phyloP scores from a whole-genome alignment of 64 coral and sea anemone genomes.

The Porites lutea region DNA sequence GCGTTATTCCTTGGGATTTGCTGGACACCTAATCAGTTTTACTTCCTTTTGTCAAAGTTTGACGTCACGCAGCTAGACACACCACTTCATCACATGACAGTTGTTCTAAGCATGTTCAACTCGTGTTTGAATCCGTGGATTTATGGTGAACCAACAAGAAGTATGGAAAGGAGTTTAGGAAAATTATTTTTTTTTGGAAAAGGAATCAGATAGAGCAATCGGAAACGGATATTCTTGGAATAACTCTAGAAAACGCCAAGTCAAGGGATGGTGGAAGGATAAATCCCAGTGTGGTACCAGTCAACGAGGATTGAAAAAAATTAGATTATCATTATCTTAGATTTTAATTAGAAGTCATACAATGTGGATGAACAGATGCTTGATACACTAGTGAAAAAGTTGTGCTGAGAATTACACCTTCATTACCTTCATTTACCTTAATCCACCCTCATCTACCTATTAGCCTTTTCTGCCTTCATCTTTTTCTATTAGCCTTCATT shows the following conservation, averaged over 20 bases:
- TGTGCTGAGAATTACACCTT: no score
- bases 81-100: slow-evolving; percentile 35
- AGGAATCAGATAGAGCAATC: neutral
- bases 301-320: neutral
- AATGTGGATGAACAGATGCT: no score
- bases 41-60: slow-evolving; percentile 55
- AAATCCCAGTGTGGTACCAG: neutral
- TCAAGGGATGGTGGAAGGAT: neutral
- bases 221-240: neutral
- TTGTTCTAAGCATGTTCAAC: slow-evolving; percentile 46
- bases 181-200: neutral
- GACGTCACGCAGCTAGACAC: slow-evolving; percentile 41
- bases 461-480: no score
- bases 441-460: no score
- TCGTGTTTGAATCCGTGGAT: slow-evolving; percentile 66
- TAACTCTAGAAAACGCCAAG: neutral
- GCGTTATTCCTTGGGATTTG: slow-evolving; percentile 27
- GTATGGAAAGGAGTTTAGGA: slow-evolving; percentile 11
- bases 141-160: slow-evolving; percentile 33
- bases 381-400: no score
- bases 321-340: no score
- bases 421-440: no score
- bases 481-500: no score
- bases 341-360: no score
- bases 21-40: slow-evolving; percentile 56